Conservation (phyloP, 2,113 vertebrate species). For the Ceyx melanurus region DNA sequence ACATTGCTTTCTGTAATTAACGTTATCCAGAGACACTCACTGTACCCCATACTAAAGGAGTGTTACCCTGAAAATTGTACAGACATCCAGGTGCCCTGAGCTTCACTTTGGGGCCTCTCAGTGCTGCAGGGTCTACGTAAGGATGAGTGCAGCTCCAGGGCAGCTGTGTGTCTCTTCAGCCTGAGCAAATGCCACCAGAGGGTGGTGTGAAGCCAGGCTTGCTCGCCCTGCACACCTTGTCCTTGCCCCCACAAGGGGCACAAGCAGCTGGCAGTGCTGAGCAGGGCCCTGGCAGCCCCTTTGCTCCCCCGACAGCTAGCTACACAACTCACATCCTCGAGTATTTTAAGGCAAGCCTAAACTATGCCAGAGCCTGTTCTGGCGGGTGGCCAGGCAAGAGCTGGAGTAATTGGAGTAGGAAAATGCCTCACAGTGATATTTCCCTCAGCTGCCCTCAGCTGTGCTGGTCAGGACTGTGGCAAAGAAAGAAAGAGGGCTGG, state of each 20-base stretch:
- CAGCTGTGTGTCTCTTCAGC: not conserved
- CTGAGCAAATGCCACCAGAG: not conserved
- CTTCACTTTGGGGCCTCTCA: not conserved
- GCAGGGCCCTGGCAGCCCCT: not conserved
- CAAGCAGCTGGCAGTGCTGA: not conserved
- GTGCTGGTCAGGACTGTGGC: rapidly evolving
- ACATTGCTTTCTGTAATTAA: not conserved
- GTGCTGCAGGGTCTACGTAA: not conserved
- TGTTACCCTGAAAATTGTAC: not conserved
- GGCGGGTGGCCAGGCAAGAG: not conserved
- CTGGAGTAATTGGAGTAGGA: not conserved
- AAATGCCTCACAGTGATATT: not conserved
- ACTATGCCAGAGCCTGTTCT: not conserved
- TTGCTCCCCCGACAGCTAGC: not conserved
- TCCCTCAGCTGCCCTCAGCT: not conserved
- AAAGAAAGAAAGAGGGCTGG: not conserved
- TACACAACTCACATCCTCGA: not conserved
- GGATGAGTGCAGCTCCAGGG: not conserved
- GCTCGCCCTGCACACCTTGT: rapidly evolving
- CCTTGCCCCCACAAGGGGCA: not conserved
- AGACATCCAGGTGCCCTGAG: rapidly evolving
- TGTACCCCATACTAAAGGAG: not conserved
- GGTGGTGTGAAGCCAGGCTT: not conserved
- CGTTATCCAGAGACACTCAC: not conserved
- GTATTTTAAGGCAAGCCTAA: not conserved